Conservation (phyloP, 2,888 invertebrate genomes). For the Athetis lepigone region DNA sequence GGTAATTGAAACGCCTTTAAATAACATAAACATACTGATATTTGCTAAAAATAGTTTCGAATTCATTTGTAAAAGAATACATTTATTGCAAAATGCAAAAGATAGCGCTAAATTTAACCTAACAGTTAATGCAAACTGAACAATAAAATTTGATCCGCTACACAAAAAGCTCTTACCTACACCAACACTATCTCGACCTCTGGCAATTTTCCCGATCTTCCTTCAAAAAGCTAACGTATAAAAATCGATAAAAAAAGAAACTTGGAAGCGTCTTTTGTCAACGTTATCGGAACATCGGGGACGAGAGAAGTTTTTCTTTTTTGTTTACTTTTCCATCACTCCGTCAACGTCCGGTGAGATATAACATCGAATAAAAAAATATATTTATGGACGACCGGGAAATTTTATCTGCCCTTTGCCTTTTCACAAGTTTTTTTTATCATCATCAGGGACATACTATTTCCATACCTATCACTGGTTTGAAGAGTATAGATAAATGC, state of each 20-base stretch:
- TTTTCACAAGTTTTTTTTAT: conserved; percentile 33
- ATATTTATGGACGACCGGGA: conserved; percentile 13
- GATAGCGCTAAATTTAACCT: too few species aligned
- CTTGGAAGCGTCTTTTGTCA: conserved; percentile 43
- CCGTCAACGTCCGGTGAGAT: conserved; percentile 30
- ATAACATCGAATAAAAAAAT: conserved; percentile 47
- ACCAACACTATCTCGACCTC: background rate
- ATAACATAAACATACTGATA: too few species aligned
- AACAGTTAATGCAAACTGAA: too few species aligned
- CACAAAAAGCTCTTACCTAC: conserved; percentile 3
- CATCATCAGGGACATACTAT: too few species aligned
- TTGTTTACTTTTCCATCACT: conserved; percentile 40
- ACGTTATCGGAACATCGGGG: conserved; percentile 47
- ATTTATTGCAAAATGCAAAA: too few species aligned
- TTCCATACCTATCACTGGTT: too few species aligned
- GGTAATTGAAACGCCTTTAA: too few species aligned
- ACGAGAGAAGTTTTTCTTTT: conserved; percentile 43
- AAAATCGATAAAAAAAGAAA: conserved; percentile 25
- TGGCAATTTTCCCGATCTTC: conserved; percentile 34
- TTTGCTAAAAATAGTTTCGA: too few species aligned
- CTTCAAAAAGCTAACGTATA: conserved; percentile 34
- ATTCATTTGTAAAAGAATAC: too few species aligned
- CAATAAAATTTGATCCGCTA: background rate
- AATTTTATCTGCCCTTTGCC: conserved; percentile 30
- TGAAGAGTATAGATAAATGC: too few species aligned